phyloP scores from a whole-genome alignment of 1,140 invertebrate genomes.

The Drosophila ficusphila region DNA sequence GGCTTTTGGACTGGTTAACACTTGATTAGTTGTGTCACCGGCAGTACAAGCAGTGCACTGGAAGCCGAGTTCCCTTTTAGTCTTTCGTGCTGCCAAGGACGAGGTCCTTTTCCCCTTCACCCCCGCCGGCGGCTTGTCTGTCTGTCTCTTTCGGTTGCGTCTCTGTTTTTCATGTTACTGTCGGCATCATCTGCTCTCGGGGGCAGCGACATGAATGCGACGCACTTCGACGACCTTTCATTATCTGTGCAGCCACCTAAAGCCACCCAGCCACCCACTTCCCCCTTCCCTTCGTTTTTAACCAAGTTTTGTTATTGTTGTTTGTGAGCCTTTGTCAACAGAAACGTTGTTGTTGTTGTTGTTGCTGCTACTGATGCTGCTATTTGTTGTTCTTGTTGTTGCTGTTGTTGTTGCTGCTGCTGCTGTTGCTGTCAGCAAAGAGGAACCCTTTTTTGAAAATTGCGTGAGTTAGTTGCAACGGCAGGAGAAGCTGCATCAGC shows the following conservation, averaged over 20 bases:
- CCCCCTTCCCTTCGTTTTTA: neutral
- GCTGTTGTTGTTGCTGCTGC: constrained; percentile 21
- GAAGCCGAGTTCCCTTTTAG: neutral
- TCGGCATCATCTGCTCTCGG: constrained; percentile 43
- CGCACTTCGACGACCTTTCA: constrained; percentile 81
- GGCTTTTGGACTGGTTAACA: constrained; percentile 52
- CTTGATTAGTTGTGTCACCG: constrained; percentile 64
- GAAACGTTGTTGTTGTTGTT: constrained; percentile 33
- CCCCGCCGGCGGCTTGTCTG: neutral
- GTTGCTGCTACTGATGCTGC: constrained; percentile 22
- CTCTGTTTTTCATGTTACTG: constrained; percentile 44
- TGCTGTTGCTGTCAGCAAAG: constrained; percentile 37
- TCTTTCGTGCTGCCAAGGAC: constrained; percentile 25
- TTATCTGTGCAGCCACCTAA: constrained; percentile 49
- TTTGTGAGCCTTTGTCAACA: constrained; percentile 67
- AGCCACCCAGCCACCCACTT: neutral
- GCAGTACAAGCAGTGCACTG: neutral
- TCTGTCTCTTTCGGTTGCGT: constrained; percentile 29
- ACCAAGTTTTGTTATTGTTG: constrained; percentile 53
- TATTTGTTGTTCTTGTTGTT: constrained; percentile 33
- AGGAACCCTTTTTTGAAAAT: constrained; percentile 68
- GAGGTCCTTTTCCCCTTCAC: neutral
- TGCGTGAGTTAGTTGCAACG: constrained; percentile 70
- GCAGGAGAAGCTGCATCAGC: constrained; percentile 20
- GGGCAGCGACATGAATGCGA: constrained; percentile 56